These are phyloP conservation scores for Macrophya alboannulata DNA, from an alignment of 2,888 invertebrate species.

Conservation along the genomic window DNA sequence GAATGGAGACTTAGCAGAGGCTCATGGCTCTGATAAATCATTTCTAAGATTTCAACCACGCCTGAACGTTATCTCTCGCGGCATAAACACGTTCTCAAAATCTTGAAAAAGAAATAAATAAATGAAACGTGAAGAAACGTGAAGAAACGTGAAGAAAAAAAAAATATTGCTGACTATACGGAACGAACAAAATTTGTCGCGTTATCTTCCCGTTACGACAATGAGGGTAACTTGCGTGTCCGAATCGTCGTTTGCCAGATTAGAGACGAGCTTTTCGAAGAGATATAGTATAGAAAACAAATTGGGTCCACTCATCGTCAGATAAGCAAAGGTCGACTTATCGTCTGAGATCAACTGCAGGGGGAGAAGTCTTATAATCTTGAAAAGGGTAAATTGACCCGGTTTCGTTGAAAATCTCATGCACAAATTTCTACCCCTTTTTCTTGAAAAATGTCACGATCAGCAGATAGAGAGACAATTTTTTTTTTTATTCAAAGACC, in stretches of 20 bases:
- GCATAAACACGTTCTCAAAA: not conserved
- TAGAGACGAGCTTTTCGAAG: constrained; percentile 28
- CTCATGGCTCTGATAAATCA: constrained; percentile 37
- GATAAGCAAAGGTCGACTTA: constrained; percentile 47
- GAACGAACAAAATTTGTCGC: not conserved
- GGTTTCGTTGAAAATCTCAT: constrained; percentile 27
- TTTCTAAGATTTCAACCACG: not conserved
- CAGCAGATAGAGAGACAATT: not conserved
- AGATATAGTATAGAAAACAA: constrained; percentile 2
- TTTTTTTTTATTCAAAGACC: not conserved
- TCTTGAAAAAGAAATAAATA: not conserved
- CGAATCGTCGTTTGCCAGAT: constrained; percentile 33
- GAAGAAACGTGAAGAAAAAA: not conserved
- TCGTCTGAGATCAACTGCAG: constrained; percentile 13
- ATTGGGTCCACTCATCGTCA: constrained; percentile 40
- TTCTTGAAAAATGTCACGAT: constrained; percentile 14
- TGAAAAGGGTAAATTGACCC: constrained; percentile 44
- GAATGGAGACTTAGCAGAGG: constrained; percentile 20
- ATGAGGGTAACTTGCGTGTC: constrained; percentile 32
- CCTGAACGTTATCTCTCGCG: not conserved
- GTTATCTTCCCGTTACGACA: constrained; percentile 5
- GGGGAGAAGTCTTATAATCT: constrained; percentile 17
- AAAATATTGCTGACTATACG: not conserved
- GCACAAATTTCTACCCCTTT: constrained; percentile 10
- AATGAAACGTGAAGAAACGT: not conserved